phyloP scores from a whole-genome alignment of 2,797 vertebrate genomes.

The Selene dorsalis region DNA sequence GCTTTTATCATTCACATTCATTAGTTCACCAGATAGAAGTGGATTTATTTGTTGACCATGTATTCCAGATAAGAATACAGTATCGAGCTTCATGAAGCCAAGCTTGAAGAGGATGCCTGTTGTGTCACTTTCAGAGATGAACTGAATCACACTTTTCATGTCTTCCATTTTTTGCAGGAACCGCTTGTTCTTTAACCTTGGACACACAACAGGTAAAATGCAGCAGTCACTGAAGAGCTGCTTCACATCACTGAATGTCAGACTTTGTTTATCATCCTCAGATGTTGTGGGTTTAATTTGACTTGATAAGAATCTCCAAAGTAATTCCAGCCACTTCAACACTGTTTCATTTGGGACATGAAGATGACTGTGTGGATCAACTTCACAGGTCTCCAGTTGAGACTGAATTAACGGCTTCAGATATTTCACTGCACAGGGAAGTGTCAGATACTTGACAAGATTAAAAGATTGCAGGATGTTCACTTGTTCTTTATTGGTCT shows the following conservation, averaged over 20 bases:
- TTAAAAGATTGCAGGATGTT: slow-evolving; percentile 35
- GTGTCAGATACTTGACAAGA: slow-evolving; percentile 66
- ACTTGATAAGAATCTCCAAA: slow-evolving; percentile 75
- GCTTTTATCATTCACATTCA: slow-evolving; percentile 62
- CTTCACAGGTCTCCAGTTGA: slow-evolving; percentile 58
- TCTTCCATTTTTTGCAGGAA: slow-evolving; percentile 70
- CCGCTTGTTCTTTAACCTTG: slow-evolving; percentile 58
- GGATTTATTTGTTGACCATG: fast-evolving
- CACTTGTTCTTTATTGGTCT: fast-evolving
- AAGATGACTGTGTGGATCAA: slow-evolving; percentile 60
- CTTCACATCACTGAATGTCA: slow-evolving; percentile 61
- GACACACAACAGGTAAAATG: slow-evolving; percentile 79
- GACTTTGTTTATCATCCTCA: neutral
- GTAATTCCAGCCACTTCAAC: slow-evolving; percentile 63
- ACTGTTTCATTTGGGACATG: slow-evolving; percentile 41
- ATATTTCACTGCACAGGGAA: slow-evolving; percentile 59
- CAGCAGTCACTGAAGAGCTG: slow-evolving; percentile 69
- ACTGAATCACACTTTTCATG: slow-evolving; percentile 69
- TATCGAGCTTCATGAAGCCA: slow-evolving; percentile 73
- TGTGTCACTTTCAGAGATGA: neutral
- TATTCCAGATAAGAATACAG: neutral
- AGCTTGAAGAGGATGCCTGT: slow-evolving; percentile 76
- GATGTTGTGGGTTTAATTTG: slow-evolving; percentile 2
- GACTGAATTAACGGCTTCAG: slow-evolving; percentile 61
- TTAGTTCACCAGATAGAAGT: slow-evolving; percentile 50